Evolutionary conservation across 2,888 invertebrate species (phyloP).

Genomic region (Lumbricus terrestris): DNA sequence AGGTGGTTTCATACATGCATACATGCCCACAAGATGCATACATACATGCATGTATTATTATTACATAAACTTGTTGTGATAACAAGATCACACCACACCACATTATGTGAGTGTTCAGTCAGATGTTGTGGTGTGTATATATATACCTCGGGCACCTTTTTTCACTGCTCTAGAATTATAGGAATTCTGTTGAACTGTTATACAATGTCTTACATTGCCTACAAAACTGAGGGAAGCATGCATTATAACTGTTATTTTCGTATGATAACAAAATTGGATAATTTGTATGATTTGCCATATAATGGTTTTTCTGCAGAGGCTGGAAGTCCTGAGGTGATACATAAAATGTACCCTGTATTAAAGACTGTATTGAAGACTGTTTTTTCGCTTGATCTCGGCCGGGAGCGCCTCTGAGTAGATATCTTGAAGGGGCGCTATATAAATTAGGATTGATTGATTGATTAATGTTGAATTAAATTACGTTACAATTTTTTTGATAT

Average conservation of each 20-base stretch:
- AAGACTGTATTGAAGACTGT: too few relatives aligned
- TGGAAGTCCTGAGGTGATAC: too few relatives aligned
- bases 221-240: not conserved
- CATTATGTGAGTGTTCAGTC: not conserved
- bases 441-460: too few relatives aligned
- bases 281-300: too few relatives aligned
- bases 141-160: not conserved
- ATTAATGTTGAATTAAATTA: not conserved
- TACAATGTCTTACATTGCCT: not conserved
- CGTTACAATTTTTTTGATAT: not conserved
- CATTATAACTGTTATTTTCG: not conserved
- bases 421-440: too few relatives aligned
- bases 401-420: too few relatives aligned
- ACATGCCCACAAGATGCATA: not conserved
- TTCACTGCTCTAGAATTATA: too few relatives aligned
- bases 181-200: not conserved
- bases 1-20: slow-evolving; percentile 47
- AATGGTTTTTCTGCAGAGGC: too few relatives aligned
- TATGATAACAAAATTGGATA: too few relatives aligned
- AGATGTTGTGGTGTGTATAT: not conserved
- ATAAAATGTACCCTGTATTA: too few relatives aligned
- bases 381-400: too few relatives aligned
- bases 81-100: not conserved
- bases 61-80: not conserved
- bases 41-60: not conserved